A percentile compares a stretch with the other conserved stretches of the same genome.
Conservation (phyloP, 2,888 invertebrate species). For the Zonitis immaculata region DNA sequence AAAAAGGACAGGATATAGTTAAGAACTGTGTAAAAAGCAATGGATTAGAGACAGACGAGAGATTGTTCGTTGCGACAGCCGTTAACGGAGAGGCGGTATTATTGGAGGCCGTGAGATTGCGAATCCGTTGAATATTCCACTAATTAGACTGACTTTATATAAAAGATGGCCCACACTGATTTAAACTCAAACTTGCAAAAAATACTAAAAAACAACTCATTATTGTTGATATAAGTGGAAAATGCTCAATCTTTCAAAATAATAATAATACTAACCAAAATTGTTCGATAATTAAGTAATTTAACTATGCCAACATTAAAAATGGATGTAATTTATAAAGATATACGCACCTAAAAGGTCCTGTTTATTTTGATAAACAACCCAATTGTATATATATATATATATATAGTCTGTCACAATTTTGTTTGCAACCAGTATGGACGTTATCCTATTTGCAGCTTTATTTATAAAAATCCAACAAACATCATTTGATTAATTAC, state of each 20-base stretch:
- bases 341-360: no score
- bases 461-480: background rate
- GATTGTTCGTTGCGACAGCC: constrained; percentile 23
- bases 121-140: constrained; percentile 19
- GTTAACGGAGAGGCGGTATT: constrained; percentile 21
- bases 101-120: constrained; percentile 22
- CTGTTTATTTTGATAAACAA: constrained; percentile 1
- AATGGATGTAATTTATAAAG: no score
- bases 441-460: background rate
- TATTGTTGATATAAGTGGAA: no score
- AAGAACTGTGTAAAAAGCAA: background rate
- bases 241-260: no score
- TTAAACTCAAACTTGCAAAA: background rate
- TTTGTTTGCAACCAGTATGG: background rate
- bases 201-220: no score
- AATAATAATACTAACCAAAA: no score
- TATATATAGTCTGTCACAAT: no score
- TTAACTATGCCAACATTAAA: no score
- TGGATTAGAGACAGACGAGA: constrained; percentile 13
- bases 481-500: constrained; percentile 1
- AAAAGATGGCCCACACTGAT: constrained; percentile 2
- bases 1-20: background rate
- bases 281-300: no score
- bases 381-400: no score
- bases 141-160: constrained; percentile 16